Evolutionary conservation across 2,888 invertebrate species (phyloP).

Genomic region (Pristionchus maxplancki): DNA sequence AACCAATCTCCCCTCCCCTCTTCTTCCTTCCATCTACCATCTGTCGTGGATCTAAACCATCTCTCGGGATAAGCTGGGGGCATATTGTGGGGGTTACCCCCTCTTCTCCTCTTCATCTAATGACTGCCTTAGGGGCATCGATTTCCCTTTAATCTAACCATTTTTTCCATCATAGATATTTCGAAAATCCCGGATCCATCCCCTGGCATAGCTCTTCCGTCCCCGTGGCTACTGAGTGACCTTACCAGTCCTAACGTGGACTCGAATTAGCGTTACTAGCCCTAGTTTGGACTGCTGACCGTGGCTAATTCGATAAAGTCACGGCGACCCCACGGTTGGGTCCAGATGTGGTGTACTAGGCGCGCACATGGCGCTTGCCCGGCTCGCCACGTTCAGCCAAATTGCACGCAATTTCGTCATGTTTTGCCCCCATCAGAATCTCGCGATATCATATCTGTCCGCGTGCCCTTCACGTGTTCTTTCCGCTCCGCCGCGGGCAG

Average conservation of each 20-base stretch:
- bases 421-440: background rate
- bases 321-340: background rate
- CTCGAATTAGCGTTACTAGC: slow-evolving; percentile 38
- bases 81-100: slow-evolving; percentile 30
- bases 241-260: background rate
- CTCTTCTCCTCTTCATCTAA: background rate
- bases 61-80: slow-evolving; percentile 36
- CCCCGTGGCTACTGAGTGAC: background rate
- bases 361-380: background rate
- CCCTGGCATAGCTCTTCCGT: background rate
- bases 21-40: slow-evolving; percentile 9
- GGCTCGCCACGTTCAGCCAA: background rate
- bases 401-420: background rate
- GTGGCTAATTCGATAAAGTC: slow-evolving; percentile 41
- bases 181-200: background rate
- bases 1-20: background rate
- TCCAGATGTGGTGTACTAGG: background rate
- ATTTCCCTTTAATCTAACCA: background rate
- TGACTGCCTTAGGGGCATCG: slow-evolving; percentile 33
- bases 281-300: background rate
- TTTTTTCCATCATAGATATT: background rate
- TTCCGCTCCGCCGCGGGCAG: background rate
- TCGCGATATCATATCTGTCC: background rate
- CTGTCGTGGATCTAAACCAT: slow-evolving; percentile 43
- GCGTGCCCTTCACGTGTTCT: slow-evolving; percentile 46